Evolutionary conservation across 1,140 invertebrate genomes (phyloP).

Genomic region (Pseudomyrmex gracilis): DNA sequence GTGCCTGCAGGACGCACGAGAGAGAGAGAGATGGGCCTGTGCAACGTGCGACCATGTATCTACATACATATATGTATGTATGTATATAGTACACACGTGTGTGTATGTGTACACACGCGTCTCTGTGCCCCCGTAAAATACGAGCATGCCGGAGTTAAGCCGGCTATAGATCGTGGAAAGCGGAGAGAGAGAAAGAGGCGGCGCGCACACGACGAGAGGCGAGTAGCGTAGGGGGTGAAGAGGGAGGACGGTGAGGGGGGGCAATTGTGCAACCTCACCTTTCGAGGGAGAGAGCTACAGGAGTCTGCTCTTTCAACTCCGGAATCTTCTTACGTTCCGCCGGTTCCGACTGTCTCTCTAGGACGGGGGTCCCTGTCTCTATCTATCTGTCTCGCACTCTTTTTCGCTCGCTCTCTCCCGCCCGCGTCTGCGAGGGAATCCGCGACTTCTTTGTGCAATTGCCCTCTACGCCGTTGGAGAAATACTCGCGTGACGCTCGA

Average conservation of each 20-base stretch:
- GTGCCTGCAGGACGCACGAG: constrained; percentile 31
- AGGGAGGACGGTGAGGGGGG: neutral
- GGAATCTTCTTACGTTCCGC: constrained; percentile 75
- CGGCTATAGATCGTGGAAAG: constrained; percentile 77
- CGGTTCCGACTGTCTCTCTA: constrained; percentile 62
- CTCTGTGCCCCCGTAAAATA: constrained; percentile 71
- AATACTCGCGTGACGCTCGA: constrained; percentile 28
- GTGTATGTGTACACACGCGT: neutral
- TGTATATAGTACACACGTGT: neutral
- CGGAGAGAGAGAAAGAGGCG: constrained; percentile 66
- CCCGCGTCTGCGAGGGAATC: constrained; percentile 42
- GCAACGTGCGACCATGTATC: constrained; percentile 49
- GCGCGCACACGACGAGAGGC: constrained; percentile 15
- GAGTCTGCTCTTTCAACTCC: constrained; percentile 76
- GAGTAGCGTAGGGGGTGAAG: neutral
- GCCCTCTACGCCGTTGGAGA: constrained; percentile 14
- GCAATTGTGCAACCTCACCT: constrained; percentile 64
- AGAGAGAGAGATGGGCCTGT: constrained; percentile 15
- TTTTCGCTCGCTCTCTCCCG: neutral
- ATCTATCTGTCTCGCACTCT: constrained; percentile 29
- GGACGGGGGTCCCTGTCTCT: constrained; percentile 27
- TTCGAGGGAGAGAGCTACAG: constrained; percentile 66
- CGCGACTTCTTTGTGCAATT: constrained; percentile 61
- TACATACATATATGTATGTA: neutral
- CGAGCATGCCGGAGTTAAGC: constrained; percentile 76